Evolutionary conservation across 1,140 invertebrate genomes (phyloP).

Genomic region (Psix sp.): DNA sequence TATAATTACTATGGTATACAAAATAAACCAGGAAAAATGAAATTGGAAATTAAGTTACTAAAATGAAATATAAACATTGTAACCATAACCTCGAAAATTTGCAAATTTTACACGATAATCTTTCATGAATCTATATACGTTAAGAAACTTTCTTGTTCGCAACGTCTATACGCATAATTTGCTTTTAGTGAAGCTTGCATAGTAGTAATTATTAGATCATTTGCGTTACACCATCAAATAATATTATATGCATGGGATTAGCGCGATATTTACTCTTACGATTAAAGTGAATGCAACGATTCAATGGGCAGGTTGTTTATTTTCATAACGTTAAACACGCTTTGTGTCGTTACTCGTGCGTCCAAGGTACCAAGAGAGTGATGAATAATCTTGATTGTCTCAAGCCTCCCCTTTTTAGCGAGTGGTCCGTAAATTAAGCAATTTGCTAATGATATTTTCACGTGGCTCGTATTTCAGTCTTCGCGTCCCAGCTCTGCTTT

Average conservation of each 20-base stretch:
- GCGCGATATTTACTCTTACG: constrained; percentile 27
- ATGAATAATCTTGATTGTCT: constrained; percentile 63
- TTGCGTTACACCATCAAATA: constrained; percentile 21
- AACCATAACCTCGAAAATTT: no score
- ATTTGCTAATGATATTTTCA: constrained; percentile 77
- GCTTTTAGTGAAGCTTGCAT: no score
- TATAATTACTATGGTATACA: no score
- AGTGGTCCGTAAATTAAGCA: constrained; percentile 74
- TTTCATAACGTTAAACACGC: constrained; percentile 48
- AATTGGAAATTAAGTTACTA: no score
- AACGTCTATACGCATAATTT: no score
- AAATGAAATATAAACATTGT: no score
- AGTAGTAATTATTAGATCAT: no score
- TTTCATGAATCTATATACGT: no score
- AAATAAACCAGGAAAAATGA: no score
- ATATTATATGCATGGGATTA: constrained; percentile 16
- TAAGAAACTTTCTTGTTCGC: no score
- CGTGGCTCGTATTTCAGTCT: constrained; percentile 73
- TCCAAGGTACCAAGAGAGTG: constrained; percentile 32
- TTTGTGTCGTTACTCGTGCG: constrained; percentile 36
- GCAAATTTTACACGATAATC: no score
- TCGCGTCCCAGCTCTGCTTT: constrained; percentile 68
- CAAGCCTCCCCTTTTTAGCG: constrained; percentile 60
- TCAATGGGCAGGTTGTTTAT: constrained; percentile 36
- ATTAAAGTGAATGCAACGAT: constrained; percentile 15